phyloP scores from a whole-genome alignment of 1,140 invertebrate genomes.

The Halesus radiatus region DNA sequence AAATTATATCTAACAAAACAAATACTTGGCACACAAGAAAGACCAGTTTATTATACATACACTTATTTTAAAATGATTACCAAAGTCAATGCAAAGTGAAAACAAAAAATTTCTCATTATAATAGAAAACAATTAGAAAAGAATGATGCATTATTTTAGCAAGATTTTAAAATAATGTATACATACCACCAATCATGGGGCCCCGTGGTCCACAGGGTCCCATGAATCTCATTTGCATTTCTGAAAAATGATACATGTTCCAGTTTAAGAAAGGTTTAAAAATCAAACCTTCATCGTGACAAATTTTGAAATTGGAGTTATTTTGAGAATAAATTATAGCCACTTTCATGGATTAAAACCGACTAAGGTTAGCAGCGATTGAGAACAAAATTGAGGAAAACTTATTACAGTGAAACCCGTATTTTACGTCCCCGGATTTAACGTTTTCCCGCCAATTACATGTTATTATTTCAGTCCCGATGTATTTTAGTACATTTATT shows the following conservation, averaged over 20 bases:
- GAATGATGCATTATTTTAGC: slow-evolving; percentile 3
- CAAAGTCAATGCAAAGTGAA: neutral
- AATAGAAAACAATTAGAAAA: neutral
- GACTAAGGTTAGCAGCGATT: no score
- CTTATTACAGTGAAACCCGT: no score
- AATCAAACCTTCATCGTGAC: no score
- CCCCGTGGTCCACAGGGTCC: slow-evolving; percentile 61
- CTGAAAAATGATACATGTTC: slow-evolving; percentile 59
- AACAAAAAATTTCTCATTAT: neutral
- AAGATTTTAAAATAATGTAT: slow-evolving; percentile 34
- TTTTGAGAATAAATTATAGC: no score
- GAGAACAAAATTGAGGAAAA: no score
- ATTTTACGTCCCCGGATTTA: no score
- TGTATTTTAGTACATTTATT: no score
- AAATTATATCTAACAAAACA: slow-evolving; percentile 24
- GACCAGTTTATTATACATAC: neutral
- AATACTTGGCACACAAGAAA: neutral
- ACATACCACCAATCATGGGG: slow-evolving; percentile 59
- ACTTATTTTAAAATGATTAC: slow-evolving; percentile 7
- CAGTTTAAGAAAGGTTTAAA: no score
- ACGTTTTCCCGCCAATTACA: no score
- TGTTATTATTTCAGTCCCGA: no score
- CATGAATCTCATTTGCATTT: slow-evolving; percentile 64
- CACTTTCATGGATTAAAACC: no score
- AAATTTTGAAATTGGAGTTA: no score